Conservation (phyloP, 2,113 vertebrate species). For the Pseudorectes ferrugineus region DNA sequence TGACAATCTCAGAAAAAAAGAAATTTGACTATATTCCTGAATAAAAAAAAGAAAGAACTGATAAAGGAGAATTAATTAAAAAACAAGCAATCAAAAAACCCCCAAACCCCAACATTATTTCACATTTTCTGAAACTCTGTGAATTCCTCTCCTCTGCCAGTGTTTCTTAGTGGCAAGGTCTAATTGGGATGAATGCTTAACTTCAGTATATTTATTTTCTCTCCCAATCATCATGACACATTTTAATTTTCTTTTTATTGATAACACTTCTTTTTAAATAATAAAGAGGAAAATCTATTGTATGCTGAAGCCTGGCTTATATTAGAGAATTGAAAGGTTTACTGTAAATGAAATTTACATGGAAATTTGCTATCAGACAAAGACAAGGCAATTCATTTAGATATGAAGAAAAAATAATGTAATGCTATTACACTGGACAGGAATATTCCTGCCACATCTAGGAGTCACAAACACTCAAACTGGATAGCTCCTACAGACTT, state of each 20-base stretch:
- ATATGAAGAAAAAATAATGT: background rate
- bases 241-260: slow-evolving; percentile 16
- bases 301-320: background rate
- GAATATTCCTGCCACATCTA: background rate
- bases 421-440: background rate
- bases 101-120: background rate
- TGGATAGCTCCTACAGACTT: background rate
- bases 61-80: background rate
- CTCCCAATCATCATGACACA: background rate
- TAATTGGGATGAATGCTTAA: background rate
- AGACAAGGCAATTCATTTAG: background rate
- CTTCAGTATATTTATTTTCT: background rate
- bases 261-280: slow-evolving; percentile 1
- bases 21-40: background rate
- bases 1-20: background rate
- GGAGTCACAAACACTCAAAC: background rate
- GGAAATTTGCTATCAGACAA: background rate
- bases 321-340: background rate
- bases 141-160: fast-evolving
- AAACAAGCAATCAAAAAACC: background rate
- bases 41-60: background rate
- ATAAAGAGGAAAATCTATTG: background rate
- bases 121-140: background rate
- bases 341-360: background rate
- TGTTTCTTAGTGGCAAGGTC: background rate